phyloP scores from a whole-genome alignment of 2,888 invertebrate genomes.

The Macaria notata region DNA sequence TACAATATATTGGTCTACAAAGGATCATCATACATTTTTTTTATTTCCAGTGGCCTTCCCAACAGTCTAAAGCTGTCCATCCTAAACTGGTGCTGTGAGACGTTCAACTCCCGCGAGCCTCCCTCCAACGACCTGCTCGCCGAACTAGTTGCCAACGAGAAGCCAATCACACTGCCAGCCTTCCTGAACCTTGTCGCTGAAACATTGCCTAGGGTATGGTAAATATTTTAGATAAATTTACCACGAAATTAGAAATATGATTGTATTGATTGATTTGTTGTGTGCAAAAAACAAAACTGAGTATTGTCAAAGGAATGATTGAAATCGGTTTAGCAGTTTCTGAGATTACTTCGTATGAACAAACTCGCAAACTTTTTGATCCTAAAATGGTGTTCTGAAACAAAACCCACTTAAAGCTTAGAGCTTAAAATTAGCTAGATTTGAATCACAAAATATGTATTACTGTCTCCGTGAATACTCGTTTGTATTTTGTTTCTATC shows the following conservation, averaged over 20 bases:
- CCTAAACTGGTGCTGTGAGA: conserved; percentile 72
- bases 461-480: too few species aligned
- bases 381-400: too few species aligned
- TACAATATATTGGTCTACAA: too few species aligned
- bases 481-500: too few species aligned
- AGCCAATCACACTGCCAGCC: conserved; percentile 65
- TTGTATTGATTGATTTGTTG: not conserved
- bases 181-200: conserved; percentile 70
- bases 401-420: too few species aligned
- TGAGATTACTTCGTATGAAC: too few species aligned
- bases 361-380: too few species aligned
- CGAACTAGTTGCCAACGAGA: conserved; percentile 63
- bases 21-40: too few species aligned
- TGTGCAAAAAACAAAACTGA: not conserved
- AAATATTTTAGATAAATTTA: not conserved
- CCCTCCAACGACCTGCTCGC: conserved; percentile 62
- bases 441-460: too few species aligned
- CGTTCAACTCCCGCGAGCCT: conserved; percentile 61
- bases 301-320: too few species aligned
- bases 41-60: conserved; percentile 57
- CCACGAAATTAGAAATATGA: not conserved
- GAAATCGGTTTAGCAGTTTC: too few species aligned
- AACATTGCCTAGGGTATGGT: conserved; percentile 69
- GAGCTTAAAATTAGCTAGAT: too few species aligned
- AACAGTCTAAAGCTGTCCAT: conserved; percentile 64